Percentiles rank a stretch among this genome's conserved stretches.
phyloP scores from a whole-genome alignment of 2,888 invertebrate genomes.

The Leucophenga maculata region DNA sequence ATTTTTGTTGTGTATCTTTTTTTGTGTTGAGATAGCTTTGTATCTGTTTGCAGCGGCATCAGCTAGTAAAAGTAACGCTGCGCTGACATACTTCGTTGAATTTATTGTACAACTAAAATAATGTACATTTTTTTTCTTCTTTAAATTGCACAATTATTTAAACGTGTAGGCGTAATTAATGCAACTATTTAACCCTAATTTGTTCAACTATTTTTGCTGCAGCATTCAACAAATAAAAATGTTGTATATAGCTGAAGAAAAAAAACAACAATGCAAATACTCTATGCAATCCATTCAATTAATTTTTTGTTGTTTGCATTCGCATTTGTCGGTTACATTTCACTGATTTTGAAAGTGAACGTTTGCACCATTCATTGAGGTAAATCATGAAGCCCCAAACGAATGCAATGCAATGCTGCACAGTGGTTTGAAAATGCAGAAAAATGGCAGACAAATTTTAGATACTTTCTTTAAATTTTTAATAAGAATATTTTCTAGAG shows the following conservation, averaged over 20 bases:
- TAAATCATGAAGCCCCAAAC: slow-evolving; percentile 38
- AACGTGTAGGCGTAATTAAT: no score
- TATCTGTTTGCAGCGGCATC: background rate
- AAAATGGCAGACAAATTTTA: no score
- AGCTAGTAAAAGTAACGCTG: slow-evolving; percentile 1
- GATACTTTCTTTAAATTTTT: no score
- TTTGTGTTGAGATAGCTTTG: slow-evolving; percentile 3
- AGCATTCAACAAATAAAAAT: slow-evolving; percentile 27
- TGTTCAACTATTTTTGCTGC: slow-evolving; percentile 24
- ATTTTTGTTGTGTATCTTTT: no score
- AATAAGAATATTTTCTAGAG: no score
- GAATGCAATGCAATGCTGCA: slow-evolving; percentile 11
- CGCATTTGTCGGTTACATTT: slow-evolving; percentile 56
- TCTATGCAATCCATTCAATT: slow-evolving; percentile 32
- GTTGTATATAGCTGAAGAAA: background rate
- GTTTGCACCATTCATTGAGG: slow-evolving; percentile 44
- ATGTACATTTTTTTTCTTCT: no score
- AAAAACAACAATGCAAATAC: background rate
- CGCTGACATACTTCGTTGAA: slow-evolving; percentile 23
- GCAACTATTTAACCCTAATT: no score
- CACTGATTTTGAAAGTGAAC: slow-evolving; percentile 69
- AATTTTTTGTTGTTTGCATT: slow-evolving; percentile 32
- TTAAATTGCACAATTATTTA: no score
- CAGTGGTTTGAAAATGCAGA: slow-evolving; percentile 8
- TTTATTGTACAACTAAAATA: background rate